Evolutionary conservation across 2,888 invertebrate genomes (phyloP).

Genomic region (Endotricha flammealis): DNA sequence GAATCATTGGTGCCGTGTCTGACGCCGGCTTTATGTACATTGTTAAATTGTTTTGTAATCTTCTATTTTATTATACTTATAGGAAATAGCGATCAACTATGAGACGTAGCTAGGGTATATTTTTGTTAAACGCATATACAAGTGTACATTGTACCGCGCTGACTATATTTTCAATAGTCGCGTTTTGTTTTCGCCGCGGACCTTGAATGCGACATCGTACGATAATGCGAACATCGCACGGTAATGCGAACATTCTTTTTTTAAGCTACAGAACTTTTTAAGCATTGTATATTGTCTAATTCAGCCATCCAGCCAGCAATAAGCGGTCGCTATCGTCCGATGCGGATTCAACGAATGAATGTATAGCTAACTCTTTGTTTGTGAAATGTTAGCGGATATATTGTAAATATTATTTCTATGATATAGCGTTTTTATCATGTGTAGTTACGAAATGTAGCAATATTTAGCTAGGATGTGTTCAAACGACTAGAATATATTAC

Average conservation of each 20-base stretch:
- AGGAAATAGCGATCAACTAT: constrained; percentile 36
- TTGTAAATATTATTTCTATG: constrained; percentile 52
- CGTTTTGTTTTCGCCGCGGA: neutral
- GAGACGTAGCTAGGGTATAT: constrained; percentile 62
- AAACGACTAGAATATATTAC: constrained; percentile 55
- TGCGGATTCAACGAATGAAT: constrained; percentile 33
- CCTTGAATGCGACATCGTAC: neutral
- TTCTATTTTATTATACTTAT: constrained; percentile 54
- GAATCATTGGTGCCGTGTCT: no score
- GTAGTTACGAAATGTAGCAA: constrained; percentile 59
- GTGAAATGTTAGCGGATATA: constrained; percentile 43
- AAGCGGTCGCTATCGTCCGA: constrained; percentile 16
- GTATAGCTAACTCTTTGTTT: constrained; percentile 53
- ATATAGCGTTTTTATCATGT: constrained; percentile 60
- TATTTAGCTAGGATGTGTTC: constrained; percentile 76
- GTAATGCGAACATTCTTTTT: neutral
- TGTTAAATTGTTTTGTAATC: constrained; percentile 65
- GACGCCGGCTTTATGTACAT: constrained; percentile 68
- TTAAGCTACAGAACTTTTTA: no score
- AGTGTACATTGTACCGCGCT: constrained; percentile 19
- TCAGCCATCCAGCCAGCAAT: no score
- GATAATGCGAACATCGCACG: no score
- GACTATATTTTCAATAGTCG: neutral
- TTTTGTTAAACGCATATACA: constrained; percentile 62
- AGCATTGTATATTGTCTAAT: no score